A percentile compares a stretch with the other conserved stretches of the same genome.
Conservation (phyloP, 2,888 invertebrate genomes). For the Xylocampa areola region DNA sequence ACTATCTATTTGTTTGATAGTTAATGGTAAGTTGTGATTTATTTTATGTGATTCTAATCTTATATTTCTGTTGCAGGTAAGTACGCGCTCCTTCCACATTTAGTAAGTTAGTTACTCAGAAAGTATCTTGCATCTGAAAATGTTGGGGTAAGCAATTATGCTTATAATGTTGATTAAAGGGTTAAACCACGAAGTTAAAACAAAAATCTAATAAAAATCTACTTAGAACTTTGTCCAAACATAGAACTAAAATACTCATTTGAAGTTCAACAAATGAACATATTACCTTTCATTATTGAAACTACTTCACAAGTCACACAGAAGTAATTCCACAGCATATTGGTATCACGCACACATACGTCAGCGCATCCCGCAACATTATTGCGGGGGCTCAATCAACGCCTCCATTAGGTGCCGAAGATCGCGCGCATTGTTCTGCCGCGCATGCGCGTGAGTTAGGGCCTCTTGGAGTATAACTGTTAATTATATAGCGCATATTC, state of each 20-base stretch:
- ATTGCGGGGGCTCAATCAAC: slow-evolving; percentile 75
- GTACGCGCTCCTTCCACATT: slow-evolving; percentile 48
- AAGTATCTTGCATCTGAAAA: slow-evolving; percentile 64
- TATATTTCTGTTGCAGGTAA: slow-evolving; percentile 67
- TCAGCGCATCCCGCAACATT: slow-evolving; percentile 66
- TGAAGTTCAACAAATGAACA: slow-evolving; percentile 35
- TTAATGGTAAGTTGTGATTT: slow-evolving; percentile 39
- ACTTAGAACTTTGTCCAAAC: slow-evolving; percentile 8
- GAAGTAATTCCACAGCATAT: slow-evolving; percentile 29
- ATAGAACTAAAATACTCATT: not conserved
- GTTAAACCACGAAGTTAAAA: no score
- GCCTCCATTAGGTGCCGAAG: slow-evolving; percentile 81
- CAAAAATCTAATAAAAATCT: no score
- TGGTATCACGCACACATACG: slow-evolving; percentile 49
- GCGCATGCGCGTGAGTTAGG: slow-evolving; percentile 78
- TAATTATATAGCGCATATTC: slow-evolving; percentile 83
- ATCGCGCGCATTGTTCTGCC: slow-evolving; percentile 80
- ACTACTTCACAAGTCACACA: slow-evolving; percentile 27
- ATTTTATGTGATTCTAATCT: slow-evolving; percentile 47
- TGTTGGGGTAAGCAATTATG: slow-evolving; percentile 1
- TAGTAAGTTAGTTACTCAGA: slow-evolving; percentile 55
- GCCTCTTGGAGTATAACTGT: slow-evolving; percentile 83
- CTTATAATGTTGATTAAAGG: not conserved
- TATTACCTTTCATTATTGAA: slow-evolving; percentile 14
- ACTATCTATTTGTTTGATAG: slow-evolving; percentile 49